phyloP scores from a whole-genome alignment of 2,888 invertebrate genomes.

The Torymus tubicola region DNA sequence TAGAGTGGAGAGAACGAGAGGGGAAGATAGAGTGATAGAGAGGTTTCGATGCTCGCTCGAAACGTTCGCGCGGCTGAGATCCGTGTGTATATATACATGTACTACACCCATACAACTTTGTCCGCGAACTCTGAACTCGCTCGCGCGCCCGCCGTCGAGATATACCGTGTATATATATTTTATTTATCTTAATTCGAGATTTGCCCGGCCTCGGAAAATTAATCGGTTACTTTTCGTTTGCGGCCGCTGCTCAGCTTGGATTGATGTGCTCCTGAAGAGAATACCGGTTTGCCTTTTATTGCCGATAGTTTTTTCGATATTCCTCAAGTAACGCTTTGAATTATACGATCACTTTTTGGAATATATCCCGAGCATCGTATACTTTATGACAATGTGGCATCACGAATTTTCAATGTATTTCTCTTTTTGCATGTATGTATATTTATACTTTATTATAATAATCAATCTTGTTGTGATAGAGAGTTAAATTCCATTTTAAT shows the following conservation, averaged over 20 bases:
- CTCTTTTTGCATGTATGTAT: too few species aligned
- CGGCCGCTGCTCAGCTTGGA: not conserved
- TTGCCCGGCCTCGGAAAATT: constrained; percentile 32
- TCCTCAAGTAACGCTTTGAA: too few species aligned
- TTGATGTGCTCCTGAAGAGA: constrained; percentile 29
- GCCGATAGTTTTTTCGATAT: not conserved
- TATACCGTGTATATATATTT: constrained; percentile 48
- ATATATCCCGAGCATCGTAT: too few species aligned
- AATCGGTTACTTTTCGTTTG: constrained; percentile 40
- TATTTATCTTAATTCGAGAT: constrained; percentile 55
- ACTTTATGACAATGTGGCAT: too few species aligned
- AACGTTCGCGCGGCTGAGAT: constrained; percentile 19
- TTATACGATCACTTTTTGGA: too few species aligned
- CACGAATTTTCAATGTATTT: too few species aligned
- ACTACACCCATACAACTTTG: constrained; percentile 52
- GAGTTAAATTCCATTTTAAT: too few species aligned
- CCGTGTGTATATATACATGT: constrained; percentile 6
- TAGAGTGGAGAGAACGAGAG: constrained; percentile 35
- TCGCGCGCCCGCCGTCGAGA: not conserved
- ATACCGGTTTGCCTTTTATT: constrained; percentile 7
- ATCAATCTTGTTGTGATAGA: too few species aligned
- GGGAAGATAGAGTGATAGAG: constrained; percentile 47
- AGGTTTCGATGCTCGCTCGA: constrained; percentile 63
- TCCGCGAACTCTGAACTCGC: constrained; percentile 61
- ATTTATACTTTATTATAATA: too few species aligned